Conservation (phyloP, 2,888 invertebrate genomes). For the Megamerina dolium region DNA sequence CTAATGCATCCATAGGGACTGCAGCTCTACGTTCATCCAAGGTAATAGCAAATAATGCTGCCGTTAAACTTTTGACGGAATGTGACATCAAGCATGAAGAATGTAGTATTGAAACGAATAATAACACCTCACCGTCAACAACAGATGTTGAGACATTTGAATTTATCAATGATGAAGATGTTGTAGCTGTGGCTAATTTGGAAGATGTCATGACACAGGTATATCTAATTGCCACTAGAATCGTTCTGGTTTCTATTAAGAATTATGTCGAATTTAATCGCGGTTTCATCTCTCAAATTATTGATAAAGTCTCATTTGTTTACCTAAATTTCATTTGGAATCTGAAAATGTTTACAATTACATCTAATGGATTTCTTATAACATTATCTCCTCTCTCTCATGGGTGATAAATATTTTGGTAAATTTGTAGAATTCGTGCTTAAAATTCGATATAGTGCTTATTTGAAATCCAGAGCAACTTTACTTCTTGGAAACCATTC, state of each 20-base stretch:
- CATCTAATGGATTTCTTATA: neutral
- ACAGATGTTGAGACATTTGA: conserved; percentile 27
- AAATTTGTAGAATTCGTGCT: conserved; percentile 35
- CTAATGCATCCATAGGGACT: conserved; percentile 3
- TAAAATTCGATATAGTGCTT: too few species aligned
- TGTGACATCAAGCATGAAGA: conserved; percentile 30
- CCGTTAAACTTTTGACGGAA: conserved; percentile 13
- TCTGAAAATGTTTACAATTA: too few species aligned
- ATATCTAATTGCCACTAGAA: conserved; percentile 5
- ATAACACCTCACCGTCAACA: conserved; percentile 12
- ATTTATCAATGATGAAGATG: conserved; percentile 30
- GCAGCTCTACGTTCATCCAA: conserved; percentile 5
- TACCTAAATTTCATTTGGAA: too few species aligned
- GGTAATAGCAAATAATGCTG: conserved; percentile 7
- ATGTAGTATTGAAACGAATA: conserved; percentile 25
- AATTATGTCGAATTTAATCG: neutral
- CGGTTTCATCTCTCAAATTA: too few species aligned
- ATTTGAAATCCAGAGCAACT: too few species aligned
- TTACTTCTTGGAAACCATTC: too few species aligned
- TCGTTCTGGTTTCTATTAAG: neutral
- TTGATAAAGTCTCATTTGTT: too few species aligned
- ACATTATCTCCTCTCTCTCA: neutral
- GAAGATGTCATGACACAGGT: conserved; percentile 44
- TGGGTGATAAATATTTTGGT: neutral
- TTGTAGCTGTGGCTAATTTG: conserved; percentile 35